Evolutionary conservation across 2,888 invertebrate species (phyloP), one percentile per base, ranked within the genome.

Genomic region (Limnephilus auricula): DNA sequence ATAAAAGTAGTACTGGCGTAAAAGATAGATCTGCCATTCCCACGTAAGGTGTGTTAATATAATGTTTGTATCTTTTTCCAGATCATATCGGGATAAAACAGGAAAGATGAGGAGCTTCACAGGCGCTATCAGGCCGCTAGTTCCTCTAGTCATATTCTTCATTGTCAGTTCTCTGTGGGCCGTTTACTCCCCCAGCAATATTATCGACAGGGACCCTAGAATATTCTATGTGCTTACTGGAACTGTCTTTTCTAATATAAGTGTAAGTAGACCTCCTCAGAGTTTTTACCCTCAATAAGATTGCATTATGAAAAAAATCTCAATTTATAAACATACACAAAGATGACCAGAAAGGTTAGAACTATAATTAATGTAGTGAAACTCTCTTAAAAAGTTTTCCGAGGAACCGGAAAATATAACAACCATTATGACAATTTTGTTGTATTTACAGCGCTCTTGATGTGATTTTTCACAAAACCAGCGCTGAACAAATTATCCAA

Each of bases 221-320:
- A 97, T 98, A 90, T 97, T 99, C 95, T 98, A 97, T 94, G 97
- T 99, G 94, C 96, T 98, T 92, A 97, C 98, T 92, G 99, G 99
- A 93, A 99, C 99, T 80, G 98, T 99, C 93, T 99, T 99, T 95
- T 99, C 99, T 40, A 99, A 99, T 95, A 99, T 99, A 94, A 98
- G 99, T 94, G 99, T 99, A 95, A 98, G 98, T 97, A 45, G n/a
- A 65, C 25, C 0, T 25, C 18, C 25, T n/a, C n/a, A n/a, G n/a
- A n/a, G n/a, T 65, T 25, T 65, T 25, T 31, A 65, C 9, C 50
- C 15, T 50, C 50, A 45, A 15, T 45, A 45, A 45, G 45, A 45
- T 13, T 15, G 15, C 45, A 45, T 45, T 45, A 45, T 45, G 15
- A 45, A 45, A 45, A n/a, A 45, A 45, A 2, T 45, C 13, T 45